Evolutionary conservation across 2,113 vertebrate genomes (phyloP), one percentile per base, ranked within the genome.

Genomic region (Solea senegalensis): DNA sequence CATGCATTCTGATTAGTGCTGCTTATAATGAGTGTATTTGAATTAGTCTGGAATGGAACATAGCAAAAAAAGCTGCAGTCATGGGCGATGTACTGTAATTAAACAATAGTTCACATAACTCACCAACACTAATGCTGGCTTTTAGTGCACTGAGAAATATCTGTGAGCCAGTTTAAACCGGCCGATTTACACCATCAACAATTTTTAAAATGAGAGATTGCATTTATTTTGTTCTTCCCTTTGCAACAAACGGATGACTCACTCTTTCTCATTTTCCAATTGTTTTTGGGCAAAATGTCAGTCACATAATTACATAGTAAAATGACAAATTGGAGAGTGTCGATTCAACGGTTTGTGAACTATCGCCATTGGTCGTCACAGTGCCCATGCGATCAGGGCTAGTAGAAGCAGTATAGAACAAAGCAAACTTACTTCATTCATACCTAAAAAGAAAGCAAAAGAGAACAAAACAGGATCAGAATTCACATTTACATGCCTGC

Each of bases 381-480:
- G 76, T 80, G 74, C 82, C 70, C 86, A 90, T 92, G 89, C 90
- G 90, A 76, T 64, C 73, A 80, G 78, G 86, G 79, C 62, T 83
- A 54, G 86, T 62, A 68, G 55, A 88, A 69, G 84, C 65, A 70
- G 55, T 61, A 85, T 54, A 53, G 76, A 90, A 85, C 67, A 90
- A 90, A 87, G 81, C 67, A 87, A 90, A 90, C 93, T 92, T 93
- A 93, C 91, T 93, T 93, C 84, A 92, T 88, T 94, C 91, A 94
- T 91, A 93, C 92, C 94, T 94, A 90, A 81, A 85, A 86, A 58
- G 65, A 58, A 65, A 76, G 75, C n/a, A 69, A 60, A 78, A 84
- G 72, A 89, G 80, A 89, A 92, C 65, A 93, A 88, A 91, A 91
- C 66, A 90, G n/a, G 71, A 80, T 90, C 82, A 92, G 88, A 79